These are phyloP conservation scores for Cossypha niveicapilla DNA, from an alignment of 2,797 vertebrate genomes.

Conservation along the genomic window DNA sequence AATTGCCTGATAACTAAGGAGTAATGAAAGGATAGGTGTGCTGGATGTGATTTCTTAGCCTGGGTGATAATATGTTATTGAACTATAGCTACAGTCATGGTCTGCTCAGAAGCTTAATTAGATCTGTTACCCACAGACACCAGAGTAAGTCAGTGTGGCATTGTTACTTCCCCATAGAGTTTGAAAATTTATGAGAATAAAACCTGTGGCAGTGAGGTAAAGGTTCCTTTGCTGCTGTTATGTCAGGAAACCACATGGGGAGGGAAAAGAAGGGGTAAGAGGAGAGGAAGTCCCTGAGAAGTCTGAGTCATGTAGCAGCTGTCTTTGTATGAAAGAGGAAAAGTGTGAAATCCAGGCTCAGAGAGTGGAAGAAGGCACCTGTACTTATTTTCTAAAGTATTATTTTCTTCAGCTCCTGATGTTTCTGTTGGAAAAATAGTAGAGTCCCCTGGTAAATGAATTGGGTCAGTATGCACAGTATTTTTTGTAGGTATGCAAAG, in stretches of 20 bases:
- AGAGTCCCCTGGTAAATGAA: background rate
- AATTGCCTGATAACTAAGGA: background rate
- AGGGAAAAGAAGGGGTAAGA: background rate
- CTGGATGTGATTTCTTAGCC: constrained; percentile 5
- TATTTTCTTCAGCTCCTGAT: background rate
- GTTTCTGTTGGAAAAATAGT: background rate
- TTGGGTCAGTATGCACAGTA: background rate
- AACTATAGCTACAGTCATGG: background rate
- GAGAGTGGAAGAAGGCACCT: background rate
- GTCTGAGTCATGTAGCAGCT: background rate
- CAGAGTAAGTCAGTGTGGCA: background rate
- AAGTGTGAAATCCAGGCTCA: background rate
- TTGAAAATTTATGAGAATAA: background rate
- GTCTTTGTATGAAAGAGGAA: background rate
- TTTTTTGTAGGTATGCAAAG: background rate
- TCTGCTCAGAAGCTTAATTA: constrained; percentile 12
- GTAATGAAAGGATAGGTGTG: background rate
- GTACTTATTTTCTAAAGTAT: background rate
- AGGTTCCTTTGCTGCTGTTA: background rate
- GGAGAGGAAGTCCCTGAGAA: background rate
- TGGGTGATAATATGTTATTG: background rate
- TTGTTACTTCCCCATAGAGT: background rate
- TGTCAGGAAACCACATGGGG: background rate
- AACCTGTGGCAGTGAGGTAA: background rate
- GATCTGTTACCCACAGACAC: background rate